Base-by-base conservation (phyloP, 1,140 invertebrate species). In the Drosophila sucinea region DNA sequence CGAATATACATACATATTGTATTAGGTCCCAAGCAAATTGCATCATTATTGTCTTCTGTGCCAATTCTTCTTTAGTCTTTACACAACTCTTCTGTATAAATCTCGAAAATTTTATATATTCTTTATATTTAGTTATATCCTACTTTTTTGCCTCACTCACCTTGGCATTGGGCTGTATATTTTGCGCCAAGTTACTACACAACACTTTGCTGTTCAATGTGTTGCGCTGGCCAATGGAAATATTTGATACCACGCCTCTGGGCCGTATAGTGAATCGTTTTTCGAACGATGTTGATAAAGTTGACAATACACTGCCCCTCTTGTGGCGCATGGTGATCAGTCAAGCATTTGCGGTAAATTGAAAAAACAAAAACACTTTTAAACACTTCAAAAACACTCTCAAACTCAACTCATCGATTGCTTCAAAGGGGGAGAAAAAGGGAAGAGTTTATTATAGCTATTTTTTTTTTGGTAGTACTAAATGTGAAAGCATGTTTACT, bases 221-320 rank as follows among this genome's bases (percentile, higher is more conserved):
- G 72, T 90, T 97, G 71, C 93, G 92, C 67, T 94, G 94, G 90
- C 94, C 96, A 35, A 95, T 96, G 93, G 93, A 93, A 67, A 96
- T 97, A 93, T 97, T 97, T 93, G 96, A 97, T 92, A 94, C 93
- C 58, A 96, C 95, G 74, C 96, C 96, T n/a, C 90, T 94, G 73
- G 96, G 96, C 79, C 93, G 96, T 84, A 94, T 97, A 73, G 92
- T 97, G 67, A 96, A 95, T 92, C 94, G 96, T 70, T 96, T 96
- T 92, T 93, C 94, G 70, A 96, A 96, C 94, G 96, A 96, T 92
- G 92, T 95, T 70, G 95, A 95, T 90, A 93, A 94, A 41, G 81
- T 96, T 86, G 96, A 96, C 92, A 94, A 94, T 90, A 57, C 77
- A 33, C 67, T 93, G 40, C 92, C 92, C 30, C 75, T 91, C 74